Evolutionary conservation across 2,113 vertebrate species (phyloP).

Genomic region (Microtus oregoni): DNA sequence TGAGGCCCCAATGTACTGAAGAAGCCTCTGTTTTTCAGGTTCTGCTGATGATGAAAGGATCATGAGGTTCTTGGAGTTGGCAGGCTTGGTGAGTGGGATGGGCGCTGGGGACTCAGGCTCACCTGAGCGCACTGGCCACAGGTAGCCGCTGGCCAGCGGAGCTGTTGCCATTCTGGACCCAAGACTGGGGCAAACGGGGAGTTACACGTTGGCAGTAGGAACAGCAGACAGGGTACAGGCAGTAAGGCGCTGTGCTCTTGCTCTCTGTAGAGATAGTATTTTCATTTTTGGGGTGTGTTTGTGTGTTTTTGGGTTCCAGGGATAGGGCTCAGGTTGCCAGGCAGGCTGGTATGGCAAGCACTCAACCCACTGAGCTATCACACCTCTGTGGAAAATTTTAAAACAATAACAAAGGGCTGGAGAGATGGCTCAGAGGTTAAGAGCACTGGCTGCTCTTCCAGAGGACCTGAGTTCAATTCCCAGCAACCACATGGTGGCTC

Average conservation of each 20-base stretch:
- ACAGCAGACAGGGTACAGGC: background rate
- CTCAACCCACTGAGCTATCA: background rate
- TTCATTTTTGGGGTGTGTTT: background rate
- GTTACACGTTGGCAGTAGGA: background rate
- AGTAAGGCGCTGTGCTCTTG: rapidly evolving
- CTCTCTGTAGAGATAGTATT: background rate
- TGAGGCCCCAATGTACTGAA: background rate
- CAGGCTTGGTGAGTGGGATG: conserved; percentile 93
- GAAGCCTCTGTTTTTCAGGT: conserved; percentile 84
- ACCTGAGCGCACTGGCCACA: background rate
- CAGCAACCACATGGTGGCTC: no score
- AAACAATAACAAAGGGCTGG: background rate
- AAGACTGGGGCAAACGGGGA: background rate
- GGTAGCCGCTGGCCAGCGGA: background rate
- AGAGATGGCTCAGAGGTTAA: no score
- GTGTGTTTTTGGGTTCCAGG: background rate
- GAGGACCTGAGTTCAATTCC: no score
- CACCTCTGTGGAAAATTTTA: background rate
- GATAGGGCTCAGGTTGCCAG: background rate
- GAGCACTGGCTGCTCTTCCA: no score
- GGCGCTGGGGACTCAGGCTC: background rate
- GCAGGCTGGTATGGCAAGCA: background rate
- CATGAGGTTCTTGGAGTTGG: conserved; percentile 91
- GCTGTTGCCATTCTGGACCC: background rate
- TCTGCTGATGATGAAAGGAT: conserved; percentile 95